A percentile compares a stretch with the other conserved stretches of the same genome.
Conservation (phyloP, 2,113 vertebrate species). For the Orcinus orca region DNA sequence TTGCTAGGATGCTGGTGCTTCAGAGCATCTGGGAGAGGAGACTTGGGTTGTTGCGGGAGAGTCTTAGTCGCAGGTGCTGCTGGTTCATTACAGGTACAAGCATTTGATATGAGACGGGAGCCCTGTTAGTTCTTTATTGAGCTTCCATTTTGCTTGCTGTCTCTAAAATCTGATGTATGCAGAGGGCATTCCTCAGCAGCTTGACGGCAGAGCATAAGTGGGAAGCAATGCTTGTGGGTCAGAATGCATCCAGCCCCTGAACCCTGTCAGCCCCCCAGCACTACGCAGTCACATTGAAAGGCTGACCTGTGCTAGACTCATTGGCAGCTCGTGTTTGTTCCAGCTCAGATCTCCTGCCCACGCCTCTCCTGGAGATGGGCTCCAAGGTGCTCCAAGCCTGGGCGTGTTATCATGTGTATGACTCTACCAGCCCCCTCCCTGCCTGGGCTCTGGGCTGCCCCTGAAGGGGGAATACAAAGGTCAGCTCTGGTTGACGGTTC, state of each 20-base stretch:
- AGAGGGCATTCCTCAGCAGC: not conserved
- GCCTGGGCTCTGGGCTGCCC: not conserved
- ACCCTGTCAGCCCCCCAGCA: not conserved
- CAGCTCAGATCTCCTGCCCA: not conserved
- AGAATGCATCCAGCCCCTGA: not conserved
- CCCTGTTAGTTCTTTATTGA: not conserved
- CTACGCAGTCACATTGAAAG: fast-evolving
- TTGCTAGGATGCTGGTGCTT: not conserved
- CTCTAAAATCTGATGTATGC: not conserved
- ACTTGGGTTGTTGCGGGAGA: not conserved
- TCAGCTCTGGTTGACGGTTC: not conserved
- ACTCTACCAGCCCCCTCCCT: not conserved
- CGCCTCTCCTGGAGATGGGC: not conserved
- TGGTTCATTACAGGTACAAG: not conserved
- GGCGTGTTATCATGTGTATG: fast-evolving
- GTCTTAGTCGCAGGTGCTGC: not conserved
- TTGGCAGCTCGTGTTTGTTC: too few relatives aligned
- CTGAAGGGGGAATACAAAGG: not conserved
- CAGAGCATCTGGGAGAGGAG: not conserved
- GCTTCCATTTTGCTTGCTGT: not conserved
- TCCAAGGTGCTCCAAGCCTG: not conserved
- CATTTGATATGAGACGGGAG: not conserved
- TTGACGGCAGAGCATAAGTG: not conserved
- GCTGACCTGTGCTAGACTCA: not conserved
- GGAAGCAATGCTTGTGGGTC: not conserved